phyloP scores from a whole-genome alignment of 2,888 invertebrate species.

The Capitulum mitella region DNA sequence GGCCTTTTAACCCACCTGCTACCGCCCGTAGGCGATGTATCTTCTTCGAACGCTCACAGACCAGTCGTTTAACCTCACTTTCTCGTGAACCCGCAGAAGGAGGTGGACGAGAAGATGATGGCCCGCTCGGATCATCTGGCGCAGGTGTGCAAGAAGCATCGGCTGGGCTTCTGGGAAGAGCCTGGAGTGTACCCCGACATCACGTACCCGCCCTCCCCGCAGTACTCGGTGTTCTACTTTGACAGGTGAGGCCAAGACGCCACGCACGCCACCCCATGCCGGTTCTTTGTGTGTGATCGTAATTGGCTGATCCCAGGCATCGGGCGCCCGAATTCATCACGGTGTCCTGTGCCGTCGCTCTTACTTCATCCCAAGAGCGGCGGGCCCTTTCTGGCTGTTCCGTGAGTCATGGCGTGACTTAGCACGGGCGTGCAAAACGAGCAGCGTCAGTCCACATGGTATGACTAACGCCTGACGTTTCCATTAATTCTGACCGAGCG shows the following conservation, averaged over 20 bases:
- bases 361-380: not conserved
- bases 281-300: no score
- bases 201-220: constrained; percentile 48
- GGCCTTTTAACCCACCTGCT: not conserved
- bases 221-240: constrained; percentile 47
- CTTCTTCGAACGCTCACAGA: no score
- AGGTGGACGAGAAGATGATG: constrained; percentile 12
- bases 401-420: not conserved
- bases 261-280: no score
- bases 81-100: no score
- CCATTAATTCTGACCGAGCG: no score
- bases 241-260: constrained; percentile 44
- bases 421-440: not conserved
- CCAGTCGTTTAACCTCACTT: no score
- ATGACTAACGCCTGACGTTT: no score
- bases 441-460: no score
- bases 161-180: constrained; percentile 42
- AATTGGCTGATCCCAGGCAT: no score
- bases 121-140: constrained; percentile 28
- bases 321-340: no score
- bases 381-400: not conserved
- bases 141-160: constrained; percentile 43
- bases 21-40: not conserved
- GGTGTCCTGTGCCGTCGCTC: not conserved
- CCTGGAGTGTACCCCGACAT: constrained; percentile 37